phyloP scores from a whole-genome alignment of 2,888 invertebrate genomes.

The Coremacera marginata region DNA sequence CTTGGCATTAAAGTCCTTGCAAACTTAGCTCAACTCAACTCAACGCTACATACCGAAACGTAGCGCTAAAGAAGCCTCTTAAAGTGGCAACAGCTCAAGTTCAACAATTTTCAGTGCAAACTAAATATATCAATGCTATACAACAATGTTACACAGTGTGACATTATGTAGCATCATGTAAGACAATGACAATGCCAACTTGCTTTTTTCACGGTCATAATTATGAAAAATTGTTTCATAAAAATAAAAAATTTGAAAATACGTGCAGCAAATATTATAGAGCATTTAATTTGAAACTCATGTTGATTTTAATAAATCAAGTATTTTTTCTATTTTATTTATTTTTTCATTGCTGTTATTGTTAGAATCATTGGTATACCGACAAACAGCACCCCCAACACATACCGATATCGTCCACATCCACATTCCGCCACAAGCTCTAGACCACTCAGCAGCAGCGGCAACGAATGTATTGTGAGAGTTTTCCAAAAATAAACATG shows the following conservation, averaged over 20 bases:
- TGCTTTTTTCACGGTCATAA: neutral
- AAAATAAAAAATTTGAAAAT: constrained; percentile 2
- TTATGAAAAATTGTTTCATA: neutral
- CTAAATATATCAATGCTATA: neutral
- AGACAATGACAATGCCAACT: neutral
- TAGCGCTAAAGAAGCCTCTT: neutral
- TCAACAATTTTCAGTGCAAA: neutral
- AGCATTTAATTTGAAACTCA: no score
- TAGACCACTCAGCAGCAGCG: constrained; percentile 2
- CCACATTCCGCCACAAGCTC: neutral
- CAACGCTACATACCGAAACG: no score
- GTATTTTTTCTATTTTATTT: no score
- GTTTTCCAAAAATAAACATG: constrained; percentile 47
- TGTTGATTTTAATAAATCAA: no score
- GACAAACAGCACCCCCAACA: constrained; percentile 2
- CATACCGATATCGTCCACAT: constrained; percentile 5
- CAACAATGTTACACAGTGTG: neutral
- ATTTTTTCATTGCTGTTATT: neutral
- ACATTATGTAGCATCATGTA: neutral
- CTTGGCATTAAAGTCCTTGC: neutral
- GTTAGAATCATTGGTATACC: constrained; percentile 12
- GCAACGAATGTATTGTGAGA: constrained; percentile 34
- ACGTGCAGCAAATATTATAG: no score
- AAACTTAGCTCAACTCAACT: neutral
- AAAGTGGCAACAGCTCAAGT: neutral